A percentile compares a stretch with the other conserved stretches of the same genome.
Conservation (phyloP, 2,113 vertebrate genomes). For the Nibea albiflora region DNA sequence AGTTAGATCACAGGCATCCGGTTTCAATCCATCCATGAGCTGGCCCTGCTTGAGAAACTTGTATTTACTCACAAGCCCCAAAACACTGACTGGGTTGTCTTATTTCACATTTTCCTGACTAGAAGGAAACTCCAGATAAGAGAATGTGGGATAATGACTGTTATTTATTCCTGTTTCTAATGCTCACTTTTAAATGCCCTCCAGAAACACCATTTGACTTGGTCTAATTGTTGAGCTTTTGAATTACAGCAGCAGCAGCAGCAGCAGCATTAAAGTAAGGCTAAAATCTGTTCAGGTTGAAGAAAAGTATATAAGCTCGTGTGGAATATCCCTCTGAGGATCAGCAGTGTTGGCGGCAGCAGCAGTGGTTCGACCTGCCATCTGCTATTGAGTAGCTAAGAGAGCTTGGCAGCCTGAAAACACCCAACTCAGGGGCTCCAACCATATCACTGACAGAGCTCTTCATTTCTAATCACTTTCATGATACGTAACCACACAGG, state of each 20-base stretch:
- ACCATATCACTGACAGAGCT: conserved; percentile 67
- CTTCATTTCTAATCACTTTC: conserved; percentile 74
- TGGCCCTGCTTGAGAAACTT: too few species aligned
- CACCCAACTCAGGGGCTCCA: conserved; percentile 57
- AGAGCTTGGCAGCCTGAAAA: conserved; percentile 60
- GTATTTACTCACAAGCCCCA: too few species aligned
- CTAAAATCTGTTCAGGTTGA: conserved; percentile 41
- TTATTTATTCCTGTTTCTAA: conserved; percentile 48
- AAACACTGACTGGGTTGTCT: too few species aligned
- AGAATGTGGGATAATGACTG: conserved; percentile 50
- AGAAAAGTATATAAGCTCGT: conserved; percentile 49
- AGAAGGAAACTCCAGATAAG: neutral
- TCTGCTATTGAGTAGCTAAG: conserved; percentile 64
- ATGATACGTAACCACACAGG: conserved; percentile 61
- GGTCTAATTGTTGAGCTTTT: conserved; percentile 36
- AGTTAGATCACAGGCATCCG: too few species aligned
- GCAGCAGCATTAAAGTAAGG: conserved; percentile 21
- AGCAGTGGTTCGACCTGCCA: conserved; percentile 50
- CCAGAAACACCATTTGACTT: conserved; percentile 33
- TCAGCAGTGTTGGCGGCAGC: conserved; percentile 61
- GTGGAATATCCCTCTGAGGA: conserved; percentile 62
- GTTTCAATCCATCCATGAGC: too few species aligned
- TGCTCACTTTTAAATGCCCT: conserved; percentile 40
- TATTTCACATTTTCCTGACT: too few species aligned
- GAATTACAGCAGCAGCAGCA: conserved; percentile 26